Base-by-base conservation (phyloP, 2,113 vertebrate species). In the Phylloscopus trochilus region DNA sequence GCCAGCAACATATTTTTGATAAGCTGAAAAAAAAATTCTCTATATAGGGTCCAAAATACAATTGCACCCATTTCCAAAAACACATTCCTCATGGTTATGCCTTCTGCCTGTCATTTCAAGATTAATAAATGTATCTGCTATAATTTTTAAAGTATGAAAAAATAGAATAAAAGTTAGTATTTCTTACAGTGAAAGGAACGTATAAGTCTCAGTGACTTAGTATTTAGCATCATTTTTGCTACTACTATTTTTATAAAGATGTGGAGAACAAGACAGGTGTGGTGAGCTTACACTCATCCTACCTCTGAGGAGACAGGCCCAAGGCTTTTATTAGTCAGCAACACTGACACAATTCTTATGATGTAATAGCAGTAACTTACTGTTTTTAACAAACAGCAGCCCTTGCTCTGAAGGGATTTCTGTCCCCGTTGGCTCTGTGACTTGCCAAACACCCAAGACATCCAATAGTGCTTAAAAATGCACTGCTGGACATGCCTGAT, bases 381-480 rank as follows among this genome's bases (percentile, higher is more conserved):
- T 49, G 9, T 27, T 87, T 84, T 49, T 53, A 62, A 58, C 31
- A 70, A 69, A n/a, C 7, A 81, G 31, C 24, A 87, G 6, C 28
- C n/a, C 82, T 81, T 90, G 15, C 67, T 82, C 60, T 75, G 60
- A 59, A 59, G 27, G 19, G 10, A 82, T 72, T 93, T 55, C 5
- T 44, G 17, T 67, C 18, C 43, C 78, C 74, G 2, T 53, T 95
- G 55, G 12, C 30, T 46, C 41, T 33, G 8, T 75, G 69, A 49
- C 39, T 79, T 67, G 56, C 10, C 23, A 70, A 67, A 74, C 13
- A 84, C 13, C 8, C 28, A 79, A 86, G 31, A 53, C 23, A 63
- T 88, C n/a, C 33, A 89, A 22, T 44, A 83, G 75, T 46, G 52
- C 43, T 90, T 88, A 68, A 63, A 77, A 95, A 69, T 47, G 18